These are phyloP conservation scores for Barbus barbus DNA, from an alignment of 2,113 vertebrate species.

Conservation along the genomic window DNA sequence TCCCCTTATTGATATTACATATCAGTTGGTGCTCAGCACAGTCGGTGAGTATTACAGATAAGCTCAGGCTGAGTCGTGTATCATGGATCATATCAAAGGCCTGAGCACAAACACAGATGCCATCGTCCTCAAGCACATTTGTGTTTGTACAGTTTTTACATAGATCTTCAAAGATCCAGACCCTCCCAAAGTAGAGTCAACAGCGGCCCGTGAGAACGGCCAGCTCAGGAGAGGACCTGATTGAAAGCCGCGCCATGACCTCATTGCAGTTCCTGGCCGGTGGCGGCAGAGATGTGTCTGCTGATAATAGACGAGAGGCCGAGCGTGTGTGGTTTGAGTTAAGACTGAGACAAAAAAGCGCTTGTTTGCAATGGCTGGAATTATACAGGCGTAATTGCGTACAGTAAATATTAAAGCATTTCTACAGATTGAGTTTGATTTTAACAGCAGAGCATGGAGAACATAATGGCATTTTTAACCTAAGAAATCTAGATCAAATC, in stretches of 20 bases:
- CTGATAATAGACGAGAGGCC: conserved; percentile 36
- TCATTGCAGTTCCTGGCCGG: conserved; percentile 41
- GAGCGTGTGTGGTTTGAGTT: conserved; percentile 57
- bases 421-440: background rate
- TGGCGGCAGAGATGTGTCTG: conserved; percentile 33
- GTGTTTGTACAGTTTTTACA: conserved; percentile 54
- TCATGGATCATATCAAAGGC: conserved; percentile 60
- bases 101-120: conserved; percentile 55
- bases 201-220: conserved; percentile 43
- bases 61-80: conserved; percentile 56
- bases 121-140: conserved; percentile 46
- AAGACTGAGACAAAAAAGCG: conserved; percentile 23
- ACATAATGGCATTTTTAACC: too few species aligned
- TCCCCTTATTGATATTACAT: conserved; percentile 66
- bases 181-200: conserved; percentile 31
- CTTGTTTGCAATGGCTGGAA: conserved; percentile 21
- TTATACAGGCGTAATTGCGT: background rate
- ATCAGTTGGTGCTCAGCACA: conserved; percentile 46
- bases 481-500: too few species aligned
- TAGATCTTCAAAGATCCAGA: conserved; percentile 47
- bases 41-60: conserved; percentile 63
- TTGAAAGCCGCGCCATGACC: conserved; percentile 51
- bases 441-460: background rate
- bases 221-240: conserved; percentile 35
- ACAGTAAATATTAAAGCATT: conserved; percentile 10